Evolutionary conservation across 2,113 vertebrate species (phyloP), one percentile per base, ranked within the genome.

Genomic region (Stercorarius parasiticus): DNA sequence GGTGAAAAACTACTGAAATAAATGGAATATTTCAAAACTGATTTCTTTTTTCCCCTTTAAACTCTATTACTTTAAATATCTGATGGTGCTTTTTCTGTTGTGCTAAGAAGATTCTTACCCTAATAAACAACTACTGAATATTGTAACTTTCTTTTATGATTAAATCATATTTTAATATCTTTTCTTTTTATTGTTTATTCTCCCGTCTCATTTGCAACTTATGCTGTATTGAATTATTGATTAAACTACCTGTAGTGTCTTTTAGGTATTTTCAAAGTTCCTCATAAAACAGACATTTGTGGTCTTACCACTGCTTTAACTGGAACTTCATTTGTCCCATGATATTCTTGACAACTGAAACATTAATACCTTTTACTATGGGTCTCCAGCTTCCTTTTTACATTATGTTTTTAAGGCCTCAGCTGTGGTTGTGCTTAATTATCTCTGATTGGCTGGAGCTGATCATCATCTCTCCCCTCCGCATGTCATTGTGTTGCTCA

Each of bases 81-180:
- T 42, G 22, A 64, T 27, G 20, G 32, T 73, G 12, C 50, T 82
- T 89, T 62, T 93, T 36, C 93, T 89, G 4, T 67, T 93, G 25
- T 81, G 42, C 30, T 94, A 30, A 82, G 78, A 84, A 78, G 21
- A 66, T 65, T 84, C 38, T 88, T 3, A 13, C 64, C n/a, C 38
- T 79, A 94, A 87, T 86, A 91, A 95, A 49, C 47, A 95, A 49
- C 47, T 74, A 32, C 64, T 72, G 87, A 92, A 49, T 70, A 53
- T 43, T 93, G 43, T 93, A 61, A 80, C 62, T 85, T 67, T 62
- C 36, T 82, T 77, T 80, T 86, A n/a, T 77, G 30, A 91, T 90
- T 91, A 85, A 96, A 83, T 49, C 43, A 40, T 81, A 23, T 71
- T 95, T 93, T 72, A 66, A 52, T 73, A 45, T 18, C 3, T 30